Evolutionary conservation across 2,113 vertebrate species (phyloP).

Genomic region (Benitochromis conjunctus): DNA sequence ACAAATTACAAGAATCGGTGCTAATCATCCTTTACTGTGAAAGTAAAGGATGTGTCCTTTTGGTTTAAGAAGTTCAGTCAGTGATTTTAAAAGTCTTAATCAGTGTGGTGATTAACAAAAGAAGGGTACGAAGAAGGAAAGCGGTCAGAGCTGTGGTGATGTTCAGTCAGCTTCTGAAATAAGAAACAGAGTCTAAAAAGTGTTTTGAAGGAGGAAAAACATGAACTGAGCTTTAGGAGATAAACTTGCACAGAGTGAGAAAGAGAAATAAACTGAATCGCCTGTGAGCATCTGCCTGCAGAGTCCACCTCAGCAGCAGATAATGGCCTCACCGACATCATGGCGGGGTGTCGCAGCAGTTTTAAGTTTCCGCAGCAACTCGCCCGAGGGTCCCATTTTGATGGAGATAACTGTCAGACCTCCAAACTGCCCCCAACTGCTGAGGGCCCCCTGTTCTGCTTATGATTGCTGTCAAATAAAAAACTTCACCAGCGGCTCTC

Average conservation of each 20-base stretch:
- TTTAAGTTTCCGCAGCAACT: neutral
- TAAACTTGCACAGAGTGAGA: neutral
- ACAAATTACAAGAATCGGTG: neutral
- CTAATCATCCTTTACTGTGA: neutral
- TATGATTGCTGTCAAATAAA: neutral
- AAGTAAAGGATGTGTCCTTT: neutral
- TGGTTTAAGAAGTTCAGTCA: neutral
- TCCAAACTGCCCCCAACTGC: neutral
- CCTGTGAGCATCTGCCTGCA: neutral
- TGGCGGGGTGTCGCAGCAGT: neutral
- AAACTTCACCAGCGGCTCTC: neutral
- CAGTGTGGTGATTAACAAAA: neutral
- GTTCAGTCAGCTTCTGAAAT: neutral
- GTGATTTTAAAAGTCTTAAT: neutral
- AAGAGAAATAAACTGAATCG: neutral
- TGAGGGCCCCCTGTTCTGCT: neutral
- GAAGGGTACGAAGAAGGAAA: accelerated
- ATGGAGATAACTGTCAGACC: neutral
- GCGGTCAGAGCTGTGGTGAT: neutral
- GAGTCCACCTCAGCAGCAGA: neutral
- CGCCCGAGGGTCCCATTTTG: neutral
- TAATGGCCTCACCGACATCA: neutral
- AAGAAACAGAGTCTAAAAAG: neutral
- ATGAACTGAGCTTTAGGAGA: neutral
- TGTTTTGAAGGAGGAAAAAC: neutral